Conservation (phyloP, 2,888 invertebrate species). For the Graphium colonna region DNA sequence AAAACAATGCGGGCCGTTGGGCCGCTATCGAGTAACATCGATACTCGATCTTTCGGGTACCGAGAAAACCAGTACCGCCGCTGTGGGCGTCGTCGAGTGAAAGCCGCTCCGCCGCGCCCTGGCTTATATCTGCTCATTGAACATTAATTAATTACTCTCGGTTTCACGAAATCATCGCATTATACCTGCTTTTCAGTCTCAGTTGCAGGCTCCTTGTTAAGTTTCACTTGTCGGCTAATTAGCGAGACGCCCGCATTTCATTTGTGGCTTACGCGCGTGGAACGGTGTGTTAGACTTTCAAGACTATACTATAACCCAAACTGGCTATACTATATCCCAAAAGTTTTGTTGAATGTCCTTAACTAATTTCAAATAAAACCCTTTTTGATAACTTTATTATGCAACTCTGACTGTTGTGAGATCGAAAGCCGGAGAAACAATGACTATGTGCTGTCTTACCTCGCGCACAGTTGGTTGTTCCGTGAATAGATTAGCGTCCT, state of each 20-base stretch:
- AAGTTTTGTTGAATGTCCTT: no score
- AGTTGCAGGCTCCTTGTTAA: constrained; percentile 6
- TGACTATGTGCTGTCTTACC: no score
- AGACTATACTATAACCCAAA: no score
- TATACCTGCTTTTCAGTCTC: constrained; percentile 16
- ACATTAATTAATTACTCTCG: constrained; percentile 45
- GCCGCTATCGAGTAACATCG: constrained; percentile 5
- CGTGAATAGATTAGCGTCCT: no score
- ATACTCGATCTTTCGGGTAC: constrained; percentile 40
- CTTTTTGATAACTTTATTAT: no score
- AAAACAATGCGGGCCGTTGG: neutral
- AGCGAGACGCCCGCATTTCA: neutral
- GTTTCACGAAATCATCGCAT: constrained; percentile 25
- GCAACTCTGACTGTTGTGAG: no score
- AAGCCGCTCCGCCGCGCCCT: constrained; percentile 48
- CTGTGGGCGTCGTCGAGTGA: constrained; percentile 59
- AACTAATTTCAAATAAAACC: no score
- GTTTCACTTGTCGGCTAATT: constrained; percentile 35
- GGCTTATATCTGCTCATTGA: constrained; percentile 48
- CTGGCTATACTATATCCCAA: no score
- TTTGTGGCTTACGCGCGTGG: constrained; percentile 26
- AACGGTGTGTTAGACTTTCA: neutral
- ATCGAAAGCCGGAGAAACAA: no score
- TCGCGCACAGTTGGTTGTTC: no score
- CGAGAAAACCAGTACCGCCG: constrained; percentile 34